Evolutionary conservation across 2,888 invertebrate species (phyloP).

Genomic region (Rhamphomyia laevipes): DNA sequence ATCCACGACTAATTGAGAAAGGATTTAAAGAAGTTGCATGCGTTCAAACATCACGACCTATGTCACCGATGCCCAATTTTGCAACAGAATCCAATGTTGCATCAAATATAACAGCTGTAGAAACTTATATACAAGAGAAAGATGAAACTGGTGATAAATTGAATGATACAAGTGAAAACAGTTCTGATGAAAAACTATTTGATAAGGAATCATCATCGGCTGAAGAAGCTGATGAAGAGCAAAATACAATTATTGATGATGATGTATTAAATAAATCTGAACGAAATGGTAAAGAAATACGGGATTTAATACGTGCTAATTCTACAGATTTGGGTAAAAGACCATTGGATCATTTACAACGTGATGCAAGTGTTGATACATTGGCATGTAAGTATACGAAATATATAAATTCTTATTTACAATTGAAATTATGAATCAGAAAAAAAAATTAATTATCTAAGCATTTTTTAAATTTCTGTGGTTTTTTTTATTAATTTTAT

Average conservation of each 20-base stretch:
- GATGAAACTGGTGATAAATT: conserved; percentile 10
- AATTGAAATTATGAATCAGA: too few relatives aligned
- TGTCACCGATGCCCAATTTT: conserved; percentile 61
- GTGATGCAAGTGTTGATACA: conserved; percentile 58
- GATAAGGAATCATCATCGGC: conserved; percentile 22
- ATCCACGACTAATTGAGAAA: conserved; percentile 79
- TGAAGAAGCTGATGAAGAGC: conserved; percentile 19
- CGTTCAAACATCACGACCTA: conserved; percentile 58
- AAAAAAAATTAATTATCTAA: too few relatives aligned
- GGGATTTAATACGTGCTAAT: conserved; percentile 31
- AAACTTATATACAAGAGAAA: background rate
- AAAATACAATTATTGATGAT: conserved; percentile 23
- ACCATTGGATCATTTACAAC: conserved; percentile 20
- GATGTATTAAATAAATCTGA: conserved; percentile 19
- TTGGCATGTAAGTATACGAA: conserved; percentile 38
- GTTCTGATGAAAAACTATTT: conserved; percentile 12
- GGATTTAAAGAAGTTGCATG: conserved; percentile 76
- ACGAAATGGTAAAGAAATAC: conserved; percentile 21
- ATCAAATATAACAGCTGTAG: conserved; percentile 3
- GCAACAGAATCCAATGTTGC: conserved; percentile 22
- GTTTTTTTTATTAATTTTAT: too few relatives aligned
- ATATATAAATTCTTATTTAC: background rate
- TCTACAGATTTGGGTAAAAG: conserved; percentile 21
- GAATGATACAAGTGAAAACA: conserved; percentile 13
- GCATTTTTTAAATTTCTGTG: too few relatives aligned